Evolutionary conservation across 2,113 vertebrate genomes (phyloP), one percentile per base, ranked within the genome.

Genomic region (Ellobius talpinus): DNA sequence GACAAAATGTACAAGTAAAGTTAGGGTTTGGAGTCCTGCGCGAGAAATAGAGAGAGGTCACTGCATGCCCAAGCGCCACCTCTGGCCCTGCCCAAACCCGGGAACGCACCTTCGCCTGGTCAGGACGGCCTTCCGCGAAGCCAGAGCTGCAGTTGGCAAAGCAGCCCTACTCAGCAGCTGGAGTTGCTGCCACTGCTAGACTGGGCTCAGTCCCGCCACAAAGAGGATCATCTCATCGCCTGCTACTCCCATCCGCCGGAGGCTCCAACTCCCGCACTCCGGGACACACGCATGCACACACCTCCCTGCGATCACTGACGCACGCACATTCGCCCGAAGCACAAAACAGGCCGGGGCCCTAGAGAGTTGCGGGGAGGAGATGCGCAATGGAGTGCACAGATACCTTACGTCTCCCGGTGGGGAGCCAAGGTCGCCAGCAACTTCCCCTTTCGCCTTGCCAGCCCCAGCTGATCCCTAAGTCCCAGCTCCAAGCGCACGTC

Each of bases 331-430:
- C 73, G 29, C 87, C 87, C 42, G 70, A 87, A 89, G 70, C 91
- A 76, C 90, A 14, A 45, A 94, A 85, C 91, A 96, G 95, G 95
- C 96, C 70, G 63, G 94, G 92, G 94, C 78, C 91, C 96, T 3
- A 68, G 91, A 88, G 88, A 94, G 93, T 47, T 47, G 61, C 21
- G 12, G 55, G 91, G 76, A 24, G 94, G 90, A 65, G 86, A 61
- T 4, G 65, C 89, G 24, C 86, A 0, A 3, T 0, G 24, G 76
- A 66, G 52, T 21, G 74, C 52, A 9, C 42, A 33, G 31, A 76
- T 61, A 63, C 91, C 88, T 87, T 50, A 79, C 47, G 47, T 70
- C 36, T 61, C 89, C 36, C 0, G 81, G 8, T 16, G 36, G 66
- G 87, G 42, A 55, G 74, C 90, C 78, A 23, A 81, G 61, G 88